Evolutionary conservation across 2,113 vertebrate genomes (phyloP).

Genomic region (Oncorhynchus gorbuscha): DNA sequence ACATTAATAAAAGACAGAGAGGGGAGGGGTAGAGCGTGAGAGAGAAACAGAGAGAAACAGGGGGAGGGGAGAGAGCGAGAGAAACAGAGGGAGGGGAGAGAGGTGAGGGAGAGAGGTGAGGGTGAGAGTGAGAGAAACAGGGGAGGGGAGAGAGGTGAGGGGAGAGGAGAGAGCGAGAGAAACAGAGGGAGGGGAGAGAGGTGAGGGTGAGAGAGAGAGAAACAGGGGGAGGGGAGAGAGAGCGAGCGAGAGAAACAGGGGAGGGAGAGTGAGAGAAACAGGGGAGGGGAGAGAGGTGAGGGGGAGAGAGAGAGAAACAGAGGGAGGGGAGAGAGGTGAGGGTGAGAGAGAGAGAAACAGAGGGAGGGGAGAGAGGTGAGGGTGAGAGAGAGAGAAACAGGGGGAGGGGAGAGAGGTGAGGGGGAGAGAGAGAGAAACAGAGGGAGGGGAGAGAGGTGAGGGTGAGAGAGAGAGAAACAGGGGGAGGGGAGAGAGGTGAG

Average conservation of each 20-base stretch:
- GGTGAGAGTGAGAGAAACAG: no score
- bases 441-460: not conserved
- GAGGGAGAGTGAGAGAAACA: constrained; percentile 4
- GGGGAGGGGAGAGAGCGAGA: not conserved
- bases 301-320: not conserved
- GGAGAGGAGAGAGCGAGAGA: constrained; percentile 3
- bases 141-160: no score
- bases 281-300: not conserved
- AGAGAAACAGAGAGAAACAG: not conserved
- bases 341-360: constrained; percentile 8
- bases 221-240: no score
- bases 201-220: not conserved
- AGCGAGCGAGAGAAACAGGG: no score
- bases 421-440: not conserved
- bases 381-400: not conserved
- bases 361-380: constrained; percentile 11
- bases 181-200: not conserved
- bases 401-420: no score
- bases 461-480: no score
- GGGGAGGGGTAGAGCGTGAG: not conserved
- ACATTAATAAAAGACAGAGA: constrained; percentile 57
- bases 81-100: no score
- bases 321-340: no score
- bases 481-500: constrained; percentile 23
- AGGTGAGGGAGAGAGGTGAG: not conserved